These are phyloP conservation scores for Marcusenius ussheri DNA, from an alignment of 2,113 vertebrate genomes.

Conservation along the genomic window DNA sequence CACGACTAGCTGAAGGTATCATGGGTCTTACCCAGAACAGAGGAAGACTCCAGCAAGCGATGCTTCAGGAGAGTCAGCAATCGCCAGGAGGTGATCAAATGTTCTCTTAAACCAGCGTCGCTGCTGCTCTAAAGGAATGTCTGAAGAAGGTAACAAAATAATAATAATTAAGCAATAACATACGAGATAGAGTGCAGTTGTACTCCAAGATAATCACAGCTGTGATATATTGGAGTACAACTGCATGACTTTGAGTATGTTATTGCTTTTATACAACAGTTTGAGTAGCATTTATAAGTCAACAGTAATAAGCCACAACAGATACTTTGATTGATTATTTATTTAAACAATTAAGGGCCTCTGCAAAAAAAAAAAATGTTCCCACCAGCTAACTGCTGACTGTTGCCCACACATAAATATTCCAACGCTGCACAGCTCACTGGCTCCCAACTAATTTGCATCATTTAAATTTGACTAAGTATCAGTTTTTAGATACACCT, in stretches of 20 bases:
- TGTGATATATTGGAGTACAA: neutral
- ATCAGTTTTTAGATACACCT: neutral
- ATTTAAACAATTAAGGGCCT: neutral
- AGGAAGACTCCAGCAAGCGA: slow-evolving; percentile 73
- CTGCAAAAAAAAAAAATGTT: neutral
- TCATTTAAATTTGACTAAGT: neutral
- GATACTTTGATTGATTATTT: neutral
- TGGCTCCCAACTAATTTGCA: neutral
- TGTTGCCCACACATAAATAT: no score
- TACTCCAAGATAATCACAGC: neutral
- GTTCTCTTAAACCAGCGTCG: slow-evolving; percentile 77
- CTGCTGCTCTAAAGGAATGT: slow-evolving; percentile 61
- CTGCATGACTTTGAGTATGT: neutral
- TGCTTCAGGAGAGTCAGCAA: slow-evolving; percentile 64
- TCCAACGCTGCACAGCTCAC: neutral
- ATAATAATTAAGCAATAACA: neutral
- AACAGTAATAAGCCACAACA: neutral
- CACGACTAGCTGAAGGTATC: neutral
- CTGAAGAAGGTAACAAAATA: slow-evolving; percentile 46
- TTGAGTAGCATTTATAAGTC: neutral
- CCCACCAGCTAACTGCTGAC: neutral
- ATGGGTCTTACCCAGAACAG: slow-evolving; percentile 73
- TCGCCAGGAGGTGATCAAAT: slow-evolving; percentile 69
- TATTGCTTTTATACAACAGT: neutral
- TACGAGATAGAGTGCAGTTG: neutral